Evolutionary conservation across 2,797 vertebrate genomes (phyloP).

Genomic region (Takifugu rubripes): DNA sequence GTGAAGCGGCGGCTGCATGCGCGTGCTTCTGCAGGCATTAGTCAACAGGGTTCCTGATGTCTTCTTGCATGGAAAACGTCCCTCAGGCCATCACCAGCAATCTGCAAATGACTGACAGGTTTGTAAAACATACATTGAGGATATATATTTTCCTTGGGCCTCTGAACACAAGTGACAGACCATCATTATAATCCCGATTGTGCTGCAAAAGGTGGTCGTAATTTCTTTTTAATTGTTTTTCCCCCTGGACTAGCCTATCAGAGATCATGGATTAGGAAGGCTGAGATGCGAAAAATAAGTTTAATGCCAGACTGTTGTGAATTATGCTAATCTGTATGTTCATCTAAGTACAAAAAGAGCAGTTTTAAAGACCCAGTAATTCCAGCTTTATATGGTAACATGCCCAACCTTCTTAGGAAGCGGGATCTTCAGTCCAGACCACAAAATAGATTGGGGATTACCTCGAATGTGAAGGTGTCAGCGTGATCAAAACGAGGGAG

Average conservation of each 20-base stretch:
- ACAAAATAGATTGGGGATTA: slow-evolving; percentile 76
- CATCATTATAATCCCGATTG: slow-evolving; percentile 17
- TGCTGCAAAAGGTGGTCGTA: slow-evolving; percentile 1
- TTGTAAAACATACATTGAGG: slow-evolving; percentile 18
- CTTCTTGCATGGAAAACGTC: slow-evolving; percentile 48
- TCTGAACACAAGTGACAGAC: neutral
- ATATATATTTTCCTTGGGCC: slow-evolving; percentile 15
- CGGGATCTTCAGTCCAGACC: slow-evolving; percentile 51
- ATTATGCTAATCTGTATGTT: slow-evolving; percentile 1
- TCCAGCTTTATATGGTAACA: slow-evolving; percentile 20
- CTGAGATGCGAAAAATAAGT: neutral
- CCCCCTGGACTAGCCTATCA: neutral
- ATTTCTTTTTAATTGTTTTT: neutral
- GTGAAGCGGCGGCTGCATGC: slow-evolving; percentile 28
- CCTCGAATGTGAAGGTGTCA: slow-evolving; percentile 64
- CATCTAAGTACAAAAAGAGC: slow-evolving; percentile 13
- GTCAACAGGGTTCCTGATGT: slow-evolving; percentile 44
- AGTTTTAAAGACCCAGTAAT: slow-evolving; percentile 15
- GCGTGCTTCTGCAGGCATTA: slow-evolving; percentile 39
- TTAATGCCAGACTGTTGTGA: neutral
- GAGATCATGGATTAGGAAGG: neutral
- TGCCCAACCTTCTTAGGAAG: slow-evolving; percentile 39
- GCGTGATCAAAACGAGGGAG: slow-evolving; percentile 70
- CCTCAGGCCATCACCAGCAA: slow-evolving; percentile 57
- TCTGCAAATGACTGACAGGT: slow-evolving; percentile 36